Base-by-base conservation (phyloP, 2,888 invertebrate genomes). In the Autographa pulchrina region DNA sequence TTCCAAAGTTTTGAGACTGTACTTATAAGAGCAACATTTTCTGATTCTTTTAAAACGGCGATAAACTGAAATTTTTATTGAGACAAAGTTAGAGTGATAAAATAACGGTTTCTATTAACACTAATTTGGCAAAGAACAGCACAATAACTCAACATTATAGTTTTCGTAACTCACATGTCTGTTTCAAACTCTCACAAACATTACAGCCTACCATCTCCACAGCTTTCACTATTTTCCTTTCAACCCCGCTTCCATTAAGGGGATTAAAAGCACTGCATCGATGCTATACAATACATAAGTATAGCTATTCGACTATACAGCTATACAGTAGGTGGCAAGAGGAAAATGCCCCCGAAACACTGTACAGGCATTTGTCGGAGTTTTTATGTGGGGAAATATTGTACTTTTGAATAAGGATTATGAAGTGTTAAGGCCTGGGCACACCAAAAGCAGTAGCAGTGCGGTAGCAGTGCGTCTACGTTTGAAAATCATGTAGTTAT, bases 191-290 rank as follows among this genome's bases (percentile, higher is more conserved):
- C 6, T 3, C 25, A 56, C 25, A 13, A 25, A 11, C 13, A 56
- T 11, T 20, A 18, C 54, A n/a, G n/a, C n/a, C n/a, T 20, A n/a
- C 20, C 67, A 60, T 43, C 84, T 86, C 87, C 54, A 81, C 13
- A 18, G 54, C 5, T 18, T 61, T 62, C 6, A 14, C 18, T 69
- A 48, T 72, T 80, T 77, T 78, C 62, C 79, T 65, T 52, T 65
- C 73, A 81, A 76, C 85, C 86, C 86, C 81, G 77, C 73, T 82
- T 90, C 90, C 90, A 90, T 91, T 91, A 90, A 89, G 89, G 85
- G 90, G 89, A 91, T 91, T 90, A 91, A 90, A 90, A 88, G 86
- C 83, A 72, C 74, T 83, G 81, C 85, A 84, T 72, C 81, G 81
- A 68, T 76, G 76, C 75, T 83, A 65, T 74, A 71, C 75, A 71